Conservation (phyloP, 2,797 vertebrate genomes). For the Urophycis tenuis region DNA sequence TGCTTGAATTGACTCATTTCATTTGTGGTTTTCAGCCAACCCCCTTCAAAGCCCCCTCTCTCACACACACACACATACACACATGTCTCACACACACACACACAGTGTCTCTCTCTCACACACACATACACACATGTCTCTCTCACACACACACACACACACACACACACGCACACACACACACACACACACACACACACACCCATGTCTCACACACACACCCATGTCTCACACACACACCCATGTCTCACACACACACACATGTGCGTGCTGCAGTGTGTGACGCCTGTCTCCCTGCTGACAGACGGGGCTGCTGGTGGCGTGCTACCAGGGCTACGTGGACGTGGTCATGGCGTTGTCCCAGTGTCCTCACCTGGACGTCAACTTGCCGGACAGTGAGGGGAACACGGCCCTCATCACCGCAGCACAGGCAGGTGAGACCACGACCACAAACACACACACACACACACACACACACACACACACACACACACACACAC, state of each 20-base stretch:
- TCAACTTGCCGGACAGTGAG: conserved; percentile 97
- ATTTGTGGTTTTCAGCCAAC: not conserved
- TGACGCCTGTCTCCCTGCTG: conserved; percentile 12
- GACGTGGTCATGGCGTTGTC: conserved; percentile 86
- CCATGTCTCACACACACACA: not conserved
- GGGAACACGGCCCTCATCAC: conserved; percentile 95
- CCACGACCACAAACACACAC: no score
- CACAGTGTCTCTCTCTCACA: conserved; percentile 6
- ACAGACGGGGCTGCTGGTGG: conserved; percentile 87
- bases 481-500: not conserved
- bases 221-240: not conserved
- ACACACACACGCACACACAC: not conserved
- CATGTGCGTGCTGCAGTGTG: not conserved
- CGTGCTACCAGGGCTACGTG: conserved; percentile 93
- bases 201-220: not conserved
- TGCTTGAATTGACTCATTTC: not conserved
- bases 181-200: not conserved
- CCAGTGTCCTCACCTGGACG: conserved; percentile 86
- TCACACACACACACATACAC: not conserved
- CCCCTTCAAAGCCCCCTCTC: not conserved
- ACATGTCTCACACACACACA: not conserved
- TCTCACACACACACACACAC: not conserved
- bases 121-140: not conserved
- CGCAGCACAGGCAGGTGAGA: conserved; percentile 91
- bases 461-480: not conserved